phyloP scores from a whole-genome alignment of 2,113 vertebrate genomes.

The Guaruba guarouba region DNA sequence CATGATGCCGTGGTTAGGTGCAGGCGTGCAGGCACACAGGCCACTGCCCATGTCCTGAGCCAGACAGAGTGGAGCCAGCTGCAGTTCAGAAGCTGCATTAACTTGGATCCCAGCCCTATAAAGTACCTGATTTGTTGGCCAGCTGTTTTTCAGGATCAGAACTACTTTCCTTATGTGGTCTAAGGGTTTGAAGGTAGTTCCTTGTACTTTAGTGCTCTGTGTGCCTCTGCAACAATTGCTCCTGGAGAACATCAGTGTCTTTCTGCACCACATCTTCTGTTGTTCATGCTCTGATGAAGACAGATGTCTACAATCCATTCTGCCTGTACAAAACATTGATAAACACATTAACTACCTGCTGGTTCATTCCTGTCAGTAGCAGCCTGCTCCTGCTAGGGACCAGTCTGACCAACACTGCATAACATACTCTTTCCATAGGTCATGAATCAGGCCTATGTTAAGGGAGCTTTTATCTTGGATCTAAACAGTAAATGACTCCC shows the following conservation, averaged over 20 bases:
- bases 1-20: neutral
- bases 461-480: neutral
- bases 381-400: neutral
- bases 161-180: neutral
- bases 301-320: neutral
- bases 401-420: neutral
- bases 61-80: neutral
- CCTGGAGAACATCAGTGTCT: neutral
- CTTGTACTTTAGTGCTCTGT: neutral
- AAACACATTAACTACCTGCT: neutral
- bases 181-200: neutral
- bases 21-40: rapidly evolving
- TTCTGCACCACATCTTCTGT: neutral
- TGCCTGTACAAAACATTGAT: neutral
- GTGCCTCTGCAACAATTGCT: neutral
- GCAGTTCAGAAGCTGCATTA: neutral
- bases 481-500: neutral
- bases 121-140: neutral
- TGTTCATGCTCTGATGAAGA: neutral
- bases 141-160: neutral
- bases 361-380: neutral
- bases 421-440: neutral
- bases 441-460: neutral
- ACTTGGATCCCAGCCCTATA: neutral
- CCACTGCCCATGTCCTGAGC: neutral